Evolutionary conservation across 2,797 vertebrate genomes (phyloP), one percentile per base, ranked within the genome.

Genomic region (Denticeps clupeoides): DNA sequence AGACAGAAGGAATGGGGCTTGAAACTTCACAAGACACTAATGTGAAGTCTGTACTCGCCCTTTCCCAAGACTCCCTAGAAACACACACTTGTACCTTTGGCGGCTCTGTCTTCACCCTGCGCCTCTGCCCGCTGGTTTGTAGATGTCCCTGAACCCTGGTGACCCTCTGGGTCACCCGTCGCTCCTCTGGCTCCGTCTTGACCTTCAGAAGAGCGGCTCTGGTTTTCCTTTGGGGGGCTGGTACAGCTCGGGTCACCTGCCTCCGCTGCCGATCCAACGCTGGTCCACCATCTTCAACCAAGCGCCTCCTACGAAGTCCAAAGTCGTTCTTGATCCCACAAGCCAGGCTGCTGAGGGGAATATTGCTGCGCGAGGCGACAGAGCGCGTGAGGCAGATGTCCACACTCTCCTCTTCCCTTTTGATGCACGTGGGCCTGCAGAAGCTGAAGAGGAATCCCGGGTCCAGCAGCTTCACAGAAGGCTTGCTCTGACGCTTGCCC

Each of bases 401-500:
- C 55, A 84, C 81, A 1, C 75, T 84, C 53, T 84, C 82, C 51
- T 84, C 82, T 57, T 86, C 85, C 23, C 79, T 82, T 65, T 87
- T 86, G 27, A 84, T 68, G 13, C 56, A 76, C 15, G 71, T 73
- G 3, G 80, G 77, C 19, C 81, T 74, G 45, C 80, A 86, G 64
- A 87, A 82, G 50, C 78, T 82, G 49, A 87, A 86, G 35, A 86
- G 69, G 50, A 87, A 87, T 40, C 85, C 84, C 0, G 84, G 83
- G 67, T 87, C 85, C 47, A 87, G 67, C 23, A 87, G 58, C 49
- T 87, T 87, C 49, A 86, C 76, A 32, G 84, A 83, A 40, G 84
- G 84, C 54, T 85, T 87, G 72, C 82, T 86, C 70, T 81, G 83
- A 19, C 85, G 81, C 56, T 87, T 87, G 23, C 84, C 85, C 46